phyloP scores from a whole-genome alignment of 2,888 invertebrate genomes.

The Thereva unica region DNA sequence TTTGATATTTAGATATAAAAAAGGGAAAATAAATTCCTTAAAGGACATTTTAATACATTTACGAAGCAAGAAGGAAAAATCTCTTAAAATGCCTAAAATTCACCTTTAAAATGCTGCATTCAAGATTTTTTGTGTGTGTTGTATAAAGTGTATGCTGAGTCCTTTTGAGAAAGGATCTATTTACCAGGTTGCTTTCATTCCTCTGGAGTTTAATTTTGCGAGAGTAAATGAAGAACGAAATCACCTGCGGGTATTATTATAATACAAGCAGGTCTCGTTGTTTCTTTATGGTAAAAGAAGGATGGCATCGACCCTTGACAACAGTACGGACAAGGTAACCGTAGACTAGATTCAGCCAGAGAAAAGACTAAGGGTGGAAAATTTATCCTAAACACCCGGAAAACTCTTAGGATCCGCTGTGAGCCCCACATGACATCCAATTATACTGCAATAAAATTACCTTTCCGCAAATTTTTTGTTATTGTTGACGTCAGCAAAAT shows the following conservation, averaged over 20 bases:
- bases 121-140: no score
- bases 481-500: constrained; percentile 24
- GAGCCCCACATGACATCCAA: constrained; percentile 33
- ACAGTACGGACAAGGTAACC: constrained; percentile 3
- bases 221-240: constrained; percentile 32
- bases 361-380: constrained; percentile 2
- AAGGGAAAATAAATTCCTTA: no score
- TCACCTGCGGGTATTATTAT: constrained; percentile 34
- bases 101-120: no score
- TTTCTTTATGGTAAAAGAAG: not conserved
- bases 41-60: no score
- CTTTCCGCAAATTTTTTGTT: constrained; percentile 27
- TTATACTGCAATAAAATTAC: constrained; percentile 37
- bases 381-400: constrained; percentile 23
- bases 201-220: constrained; percentile 32
- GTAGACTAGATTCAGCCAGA: constrained; percentile 3
- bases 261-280: constrained; percentile 19
- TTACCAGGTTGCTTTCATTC: constrained; percentile 18
- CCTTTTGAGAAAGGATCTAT: not conserved
- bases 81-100: no score
- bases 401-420: constrained; percentile 7
- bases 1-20: not conserved
- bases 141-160: not conserved
- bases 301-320: constrained; percentile 33
- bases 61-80: no score